Base-by-base conservation (phyloP, 2,113 vertebrate genomes). In the Microcebus griseorufus region DNA sequence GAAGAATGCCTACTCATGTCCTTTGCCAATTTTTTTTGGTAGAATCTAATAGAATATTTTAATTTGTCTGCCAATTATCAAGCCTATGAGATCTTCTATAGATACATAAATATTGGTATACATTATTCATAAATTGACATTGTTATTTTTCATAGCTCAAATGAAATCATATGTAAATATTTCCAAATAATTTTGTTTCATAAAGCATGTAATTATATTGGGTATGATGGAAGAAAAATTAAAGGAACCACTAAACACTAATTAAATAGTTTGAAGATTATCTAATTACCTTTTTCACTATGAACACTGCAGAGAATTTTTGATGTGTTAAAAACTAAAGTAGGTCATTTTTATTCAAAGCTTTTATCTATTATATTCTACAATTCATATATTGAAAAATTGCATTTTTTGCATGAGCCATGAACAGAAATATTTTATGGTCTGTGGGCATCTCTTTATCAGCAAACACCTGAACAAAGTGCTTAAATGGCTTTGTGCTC, bases 81-180 rank as follows among this genome's bases (percentile, higher is more conserved):
- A 42, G 6, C 7, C 16, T 80, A 39, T 65, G 34, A 80, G 20
- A 3, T 65, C 80, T 84, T 90, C 37, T 90, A 12, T 34, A 80
- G 45, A 87, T 91, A 16, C 18, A 97, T 65, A 95, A 93, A 69
- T 92, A n/a, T 18, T 78, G 22, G 6, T 62, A 58, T 79, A 64
- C 72, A 83, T n/a, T 64, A 73, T 76, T 42, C 5, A 32, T 48
- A 73, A 53, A 90, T 53, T 78, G 45, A 81, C 69, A 69, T 20
- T 76, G 34, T 73, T 88, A 76, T 79, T 81, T 93, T 75, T 93
- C 6, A 65, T 69, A 91, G 22, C 4, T 86, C 45, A 89, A 85
- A 76, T 95, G 22, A 96, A 92, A 86, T 72, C 9, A 16, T 70
- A 78, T 62, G 29, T 48, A 32, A 90, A 79, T 84, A 93, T 88